phyloP scores from a whole-genome alignment of 2,113 vertebrate species.

The Zosterops japonicus region DNA sequence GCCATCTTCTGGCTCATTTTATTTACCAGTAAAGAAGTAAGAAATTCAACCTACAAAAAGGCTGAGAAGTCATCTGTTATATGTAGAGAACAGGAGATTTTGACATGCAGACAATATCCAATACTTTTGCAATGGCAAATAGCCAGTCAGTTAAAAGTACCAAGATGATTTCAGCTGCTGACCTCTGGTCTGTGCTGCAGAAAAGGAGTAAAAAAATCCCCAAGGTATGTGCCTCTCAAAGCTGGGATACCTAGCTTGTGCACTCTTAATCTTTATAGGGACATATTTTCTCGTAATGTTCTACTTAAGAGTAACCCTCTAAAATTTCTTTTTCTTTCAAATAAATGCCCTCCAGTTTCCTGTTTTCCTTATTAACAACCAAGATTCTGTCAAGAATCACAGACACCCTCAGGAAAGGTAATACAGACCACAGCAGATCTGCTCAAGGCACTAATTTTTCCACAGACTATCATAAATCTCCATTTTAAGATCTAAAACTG shows the following conservation, averaged over 20 bases:
- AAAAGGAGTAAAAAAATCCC: background rate
- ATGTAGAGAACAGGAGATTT: background rate
- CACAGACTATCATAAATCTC: conserved; percentile 5
- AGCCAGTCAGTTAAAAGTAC: background rate
- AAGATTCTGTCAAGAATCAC: background rate
- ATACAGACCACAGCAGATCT: background rate
- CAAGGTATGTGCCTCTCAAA: background rate
- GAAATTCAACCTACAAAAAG: background rate
- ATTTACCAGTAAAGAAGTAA: background rate
- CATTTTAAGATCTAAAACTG: conserved; percentile 33
- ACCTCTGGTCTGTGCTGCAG: background rate
- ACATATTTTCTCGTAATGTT: background rate
- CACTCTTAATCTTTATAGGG: background rate
- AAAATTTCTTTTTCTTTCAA: background rate
- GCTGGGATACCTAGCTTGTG: background rate
- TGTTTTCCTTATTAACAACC: background rate
- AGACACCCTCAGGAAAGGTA: conserved; percentile 12
- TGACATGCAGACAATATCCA: background rate
- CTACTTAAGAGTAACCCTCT: background rate
- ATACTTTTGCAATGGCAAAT: background rate
- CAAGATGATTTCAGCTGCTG: background rate
- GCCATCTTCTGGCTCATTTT: background rate
- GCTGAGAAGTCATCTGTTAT: background rate
- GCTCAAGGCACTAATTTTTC: background rate
- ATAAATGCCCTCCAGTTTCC: background rate